These are phyloP conservation scores for Lates calcarifer DNA, from an alignment of 2,113 vertebrate genomes.

Conservation along the genomic window DNA sequence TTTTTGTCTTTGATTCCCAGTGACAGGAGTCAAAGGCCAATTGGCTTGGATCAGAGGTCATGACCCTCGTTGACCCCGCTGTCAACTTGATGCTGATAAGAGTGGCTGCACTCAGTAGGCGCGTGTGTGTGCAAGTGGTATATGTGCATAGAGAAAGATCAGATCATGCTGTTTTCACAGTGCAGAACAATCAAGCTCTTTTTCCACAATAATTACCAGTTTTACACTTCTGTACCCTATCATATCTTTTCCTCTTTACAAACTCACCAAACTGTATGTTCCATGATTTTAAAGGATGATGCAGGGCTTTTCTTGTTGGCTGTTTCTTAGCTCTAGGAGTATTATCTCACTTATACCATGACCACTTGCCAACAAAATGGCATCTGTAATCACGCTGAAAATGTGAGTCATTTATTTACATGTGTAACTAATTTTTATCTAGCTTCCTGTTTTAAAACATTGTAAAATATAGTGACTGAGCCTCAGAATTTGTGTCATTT, in stretches of 20 bases:
- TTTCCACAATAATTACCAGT: background rate
- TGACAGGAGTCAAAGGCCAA: conserved; percentile 79
- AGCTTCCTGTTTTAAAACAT: too few species aligned
- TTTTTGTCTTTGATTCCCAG: conserved; percentile 69
- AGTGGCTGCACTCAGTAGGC: conserved; percentile 49
- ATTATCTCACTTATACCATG: too few species aligned
- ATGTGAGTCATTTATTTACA: too few species aligned
- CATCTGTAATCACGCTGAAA: too few species aligned
- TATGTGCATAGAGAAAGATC: conserved; percentile 17
- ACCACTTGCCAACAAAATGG: too few species aligned
- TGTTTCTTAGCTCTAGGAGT: too few species aligned
- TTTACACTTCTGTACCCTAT: background rate
- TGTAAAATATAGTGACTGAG: too few species aligned
- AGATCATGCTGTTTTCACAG: conserved; percentile 7
- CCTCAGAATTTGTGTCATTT: too few species aligned
- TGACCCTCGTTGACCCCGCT: conserved; percentile 70
- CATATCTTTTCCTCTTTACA: background rate
- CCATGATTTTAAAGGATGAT: background rate
- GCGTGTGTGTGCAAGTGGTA: conserved; percentile 1
- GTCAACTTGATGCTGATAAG: conserved; percentile 73
- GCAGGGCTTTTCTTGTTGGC: too few species aligned
- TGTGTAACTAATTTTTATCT: too few species aligned
- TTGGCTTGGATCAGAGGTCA: conserved; percentile 73
- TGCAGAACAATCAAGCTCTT: conserved; percentile 4
- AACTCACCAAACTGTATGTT: background rate